Base-by-base conservation (phyloP, 1,140 invertebrate species). In the Leptinotarsa undecemlineata region DNA sequence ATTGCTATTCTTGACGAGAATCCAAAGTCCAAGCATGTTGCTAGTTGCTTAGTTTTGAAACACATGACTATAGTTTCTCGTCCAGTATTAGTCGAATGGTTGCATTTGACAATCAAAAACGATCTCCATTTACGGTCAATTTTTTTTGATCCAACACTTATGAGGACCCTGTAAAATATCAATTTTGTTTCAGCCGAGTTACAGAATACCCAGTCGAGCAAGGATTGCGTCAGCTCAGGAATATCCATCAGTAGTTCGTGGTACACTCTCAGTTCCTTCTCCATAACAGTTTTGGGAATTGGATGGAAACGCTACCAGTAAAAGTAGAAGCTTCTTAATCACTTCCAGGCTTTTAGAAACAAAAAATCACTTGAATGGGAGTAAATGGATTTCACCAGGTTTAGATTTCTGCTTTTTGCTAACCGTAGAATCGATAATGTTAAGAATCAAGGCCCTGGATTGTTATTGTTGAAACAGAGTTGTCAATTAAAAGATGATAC, bases 101-200 rank as follows among this genome's bases (percentile, higher is more conserved):
- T 33, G 1, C 8, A 42, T 42, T 42, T 11, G 6, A 42, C 33
- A 42, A 11, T 8, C 33, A 42, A 11, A 42, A 42, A 42, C 2
- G 33, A 11, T 42, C 33, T 42, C 33, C 33, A 2, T 42, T 42
- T 8, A 11, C 33, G 5, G 8, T 42, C 8, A 42, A 11, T 42
- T 42, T 42, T 3, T 42, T 11, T 42, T 42, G 1, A 42, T 42
- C 33, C 8, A 42, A 11, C 33, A 42, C 33, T 11, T 42, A 11
- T 42, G 33, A 11, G 33, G 2, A 3, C 33, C 11, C 33, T 42
- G 33, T 42, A 42, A 42, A 11, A 42, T 64, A 19, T 21, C 15
- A 17, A 21, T 19, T 21, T 68, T 47, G 15, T 79, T 83, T 42
- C 78, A 83, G 82, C 75, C 57, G 82, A 83, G 69, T 75, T 82